phyloP scores from a whole-genome alignment of 2,113 vertebrate genomes.

The Ciconia boyciana region DNA sequence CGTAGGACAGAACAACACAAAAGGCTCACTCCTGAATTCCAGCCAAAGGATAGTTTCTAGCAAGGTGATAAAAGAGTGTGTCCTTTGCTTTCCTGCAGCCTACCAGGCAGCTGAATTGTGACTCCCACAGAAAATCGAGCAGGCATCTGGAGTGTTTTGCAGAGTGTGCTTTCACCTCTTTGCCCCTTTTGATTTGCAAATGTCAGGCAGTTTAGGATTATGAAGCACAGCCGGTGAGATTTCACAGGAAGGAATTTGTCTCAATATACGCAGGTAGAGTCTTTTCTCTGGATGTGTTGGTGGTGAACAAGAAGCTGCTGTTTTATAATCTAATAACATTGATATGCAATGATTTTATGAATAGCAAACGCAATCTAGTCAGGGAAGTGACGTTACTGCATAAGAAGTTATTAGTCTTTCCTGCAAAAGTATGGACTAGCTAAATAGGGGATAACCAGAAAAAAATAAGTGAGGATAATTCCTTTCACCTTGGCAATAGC shows the following conservation, averaged over 20 bases:
- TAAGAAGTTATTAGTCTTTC: neutral
- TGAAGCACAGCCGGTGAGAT: neutral
- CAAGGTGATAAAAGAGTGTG: neutral
- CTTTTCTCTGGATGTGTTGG: neutral
- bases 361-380: neutral
- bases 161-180: neutral
- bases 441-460: neutral
- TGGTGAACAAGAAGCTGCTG: neutral
- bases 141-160: neutral
- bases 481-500: neutral
- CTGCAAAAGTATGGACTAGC: neutral
- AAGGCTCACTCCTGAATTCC: neutral
- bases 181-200: neutral
- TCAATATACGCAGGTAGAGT: neutral
- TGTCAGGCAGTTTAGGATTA: neutral
- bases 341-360: neutral
- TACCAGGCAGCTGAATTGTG: neutral
- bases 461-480: neutral
- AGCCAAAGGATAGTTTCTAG: neutral
- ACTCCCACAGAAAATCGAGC: neutral
- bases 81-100: neutral
- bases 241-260: constrained; percentile 5
- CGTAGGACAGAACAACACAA: neutral
- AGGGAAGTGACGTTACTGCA: neutral
- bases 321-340: neutral